Base-by-base conservation (phyloP, 2,113 vertebrate genomes). In the Notarius lentiginosus region DNA sequence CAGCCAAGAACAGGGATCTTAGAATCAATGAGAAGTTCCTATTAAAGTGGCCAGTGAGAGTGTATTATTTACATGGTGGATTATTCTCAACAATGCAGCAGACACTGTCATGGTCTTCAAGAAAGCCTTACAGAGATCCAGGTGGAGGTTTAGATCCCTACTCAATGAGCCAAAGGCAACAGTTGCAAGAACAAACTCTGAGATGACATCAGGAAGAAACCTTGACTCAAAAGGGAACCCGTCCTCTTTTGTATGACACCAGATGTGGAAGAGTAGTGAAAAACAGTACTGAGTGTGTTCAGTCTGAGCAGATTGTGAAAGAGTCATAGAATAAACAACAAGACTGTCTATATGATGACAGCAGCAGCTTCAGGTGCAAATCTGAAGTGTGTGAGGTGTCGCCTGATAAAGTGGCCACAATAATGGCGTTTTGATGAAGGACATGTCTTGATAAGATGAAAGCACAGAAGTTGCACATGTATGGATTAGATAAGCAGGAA, bases 391-490 rank as follows among this genome's bases (percentile, higher is more conserved):
- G 0, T 18, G 22, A 51, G 47, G 10, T 51, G 73, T 51, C 7
- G 73, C 73, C 47, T 76, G 22, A 76, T 76, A 49, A 75, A 73
- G 7, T 47, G 70, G 27, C 66, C 30, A 34, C 30, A 34, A 72
- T 72, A 41, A 72, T 7, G 8, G 63, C 9, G n/a, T 20, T 30
- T 14, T 15, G n/a, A 66, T 27, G n/a, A 30, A 15, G n/a, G 65
- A 41, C 20, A 20, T 72, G 68, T 72, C 68, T 49, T 75, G 72
- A 75, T 75, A 75, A 51, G 47, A 76, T 51, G 20, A 76, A 76
- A 49, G 11, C 73, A 41, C 9, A 73, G 10, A 18, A 27, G 51
- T 58, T 79, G 53, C 77, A 56, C 11, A 7, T 56, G 15, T 79
- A 77, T 15, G 2, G 75, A 27, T 15, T 53, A 77, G 24, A 55